phyloP scores from a whole-genome alignment of 2,797 vertebrate genomes.

The Rallus crepitans region DNA sequence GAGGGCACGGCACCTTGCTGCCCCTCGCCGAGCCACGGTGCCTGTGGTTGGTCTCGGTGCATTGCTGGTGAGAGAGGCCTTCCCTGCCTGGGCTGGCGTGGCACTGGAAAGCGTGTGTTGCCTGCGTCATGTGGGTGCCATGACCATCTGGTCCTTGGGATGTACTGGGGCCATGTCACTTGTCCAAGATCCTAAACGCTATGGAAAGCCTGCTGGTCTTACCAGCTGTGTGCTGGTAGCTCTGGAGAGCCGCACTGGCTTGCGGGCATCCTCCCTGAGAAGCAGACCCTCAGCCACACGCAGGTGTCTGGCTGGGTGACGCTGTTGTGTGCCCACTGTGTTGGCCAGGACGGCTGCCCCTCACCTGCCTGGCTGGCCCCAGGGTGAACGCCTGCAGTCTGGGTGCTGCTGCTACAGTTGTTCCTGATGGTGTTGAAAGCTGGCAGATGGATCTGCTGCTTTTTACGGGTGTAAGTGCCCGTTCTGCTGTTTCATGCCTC shows the following conservation, averaged over 20 bases:
- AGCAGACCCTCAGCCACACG: fast-evolving
- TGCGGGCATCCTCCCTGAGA: fast-evolving
- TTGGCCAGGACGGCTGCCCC: fast-evolving
- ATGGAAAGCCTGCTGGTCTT: background rate
- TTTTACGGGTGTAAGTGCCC: background rate
- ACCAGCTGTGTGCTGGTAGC: fast-evolving
- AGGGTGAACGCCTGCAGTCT: fast-evolving
- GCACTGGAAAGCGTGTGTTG: fast-evolving
- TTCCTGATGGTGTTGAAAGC: fast-evolving
- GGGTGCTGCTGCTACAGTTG: fast-evolving
- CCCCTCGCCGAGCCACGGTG: fast-evolving
- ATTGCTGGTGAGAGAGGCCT: fast-evolving
- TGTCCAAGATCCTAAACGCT: fast-evolving
- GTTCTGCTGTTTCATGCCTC: background rate
- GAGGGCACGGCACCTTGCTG: fast-evolving
- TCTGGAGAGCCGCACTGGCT: background rate
- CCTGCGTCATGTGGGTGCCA: fast-evolving
- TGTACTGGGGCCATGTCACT: fast-evolving
- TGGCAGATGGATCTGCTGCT: background rate
- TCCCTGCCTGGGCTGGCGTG: fast-evolving
- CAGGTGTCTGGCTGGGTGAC: fast-evolving
- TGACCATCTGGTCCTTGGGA: fast-evolving
- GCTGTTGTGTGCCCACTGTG: fast-evolving
- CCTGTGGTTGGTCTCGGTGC: fast-evolving
- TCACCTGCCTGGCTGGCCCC: fast-evolving